Conservation (phyloP, 2,888 invertebrate species). For the Lochmaea crataegi region DNA sequence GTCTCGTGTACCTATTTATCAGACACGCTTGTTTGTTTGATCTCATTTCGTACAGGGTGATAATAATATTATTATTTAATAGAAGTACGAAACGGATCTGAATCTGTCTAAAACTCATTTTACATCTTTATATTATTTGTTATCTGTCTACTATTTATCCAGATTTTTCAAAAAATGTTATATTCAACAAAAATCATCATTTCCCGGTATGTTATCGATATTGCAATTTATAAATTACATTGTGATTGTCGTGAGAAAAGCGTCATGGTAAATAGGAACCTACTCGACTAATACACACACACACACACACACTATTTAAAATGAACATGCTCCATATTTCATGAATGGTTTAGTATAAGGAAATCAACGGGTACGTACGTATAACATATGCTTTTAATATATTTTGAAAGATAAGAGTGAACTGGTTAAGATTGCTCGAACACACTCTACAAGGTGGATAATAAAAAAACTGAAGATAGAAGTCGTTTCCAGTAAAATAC, state of each 20-base stretch:
- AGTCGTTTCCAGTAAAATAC: too few species aligned
- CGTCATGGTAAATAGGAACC: constrained; percentile 17
- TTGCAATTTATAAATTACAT: constrained; percentile 12
- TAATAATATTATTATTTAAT: too few species aligned
- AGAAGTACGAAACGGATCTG: too few species aligned
- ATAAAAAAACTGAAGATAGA: constrained; percentile 4
- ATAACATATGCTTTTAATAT: constrained; percentile 30
- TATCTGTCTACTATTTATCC: too few species aligned
- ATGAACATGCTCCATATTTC: constrained; percentile 25
- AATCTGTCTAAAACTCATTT: too few species aligned
- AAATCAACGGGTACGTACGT: constrained; percentile 19
- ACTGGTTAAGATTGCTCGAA: constrained; percentile 5
- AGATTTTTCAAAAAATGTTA: too few species aligned
- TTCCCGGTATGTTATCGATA: constrained; percentile 38
- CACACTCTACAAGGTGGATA: constrained; percentile 11
- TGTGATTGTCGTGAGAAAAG: constrained; percentile 31
- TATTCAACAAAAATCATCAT: constrained; percentile 20
- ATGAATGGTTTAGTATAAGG: constrained; percentile 30
- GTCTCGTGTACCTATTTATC: not conserved
- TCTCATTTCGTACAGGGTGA: not conserved
- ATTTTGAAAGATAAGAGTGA: constrained; percentile 20
- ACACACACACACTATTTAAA: constrained; percentile 26
- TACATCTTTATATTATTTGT: too few species aligned
- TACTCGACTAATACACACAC: too few species aligned
- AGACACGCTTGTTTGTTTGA: not conserved